Percentiles rank a stretch among this genome's conserved stretches.
These are phyloP conservation scores for Nyleta sp. DNA, from an alignment of 2,888 invertebrate genomes.

Conservation along the genomic window DNA sequence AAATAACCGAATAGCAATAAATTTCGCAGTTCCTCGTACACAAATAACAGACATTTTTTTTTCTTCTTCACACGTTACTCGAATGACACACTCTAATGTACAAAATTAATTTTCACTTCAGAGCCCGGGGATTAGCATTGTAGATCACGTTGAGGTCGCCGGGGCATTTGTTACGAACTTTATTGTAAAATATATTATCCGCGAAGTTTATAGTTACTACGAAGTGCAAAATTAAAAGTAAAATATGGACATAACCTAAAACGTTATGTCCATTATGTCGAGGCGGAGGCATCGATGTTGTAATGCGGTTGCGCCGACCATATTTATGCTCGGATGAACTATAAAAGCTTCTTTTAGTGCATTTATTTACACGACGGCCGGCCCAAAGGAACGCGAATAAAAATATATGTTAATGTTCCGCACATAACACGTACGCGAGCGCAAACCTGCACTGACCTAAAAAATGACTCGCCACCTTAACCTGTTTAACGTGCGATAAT, in stretches of 20 bases:
- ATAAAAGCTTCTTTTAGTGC: conserved; percentile 46
- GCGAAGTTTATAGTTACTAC: conserved; percentile 26
- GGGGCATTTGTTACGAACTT: conserved; percentile 21
- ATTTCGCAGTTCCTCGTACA: not conserved
- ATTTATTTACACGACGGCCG: conserved; percentile 33
- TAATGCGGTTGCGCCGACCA: conserved; percentile 23
- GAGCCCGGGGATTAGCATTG: conserved; percentile 25
- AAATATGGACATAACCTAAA: conserved; percentile 51
- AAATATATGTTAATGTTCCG: conserved; percentile 37
- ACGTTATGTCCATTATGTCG: conserved; percentile 26
- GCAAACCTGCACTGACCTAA: conserved; percentile 35
- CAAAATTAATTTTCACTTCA: conserved; percentile 37
- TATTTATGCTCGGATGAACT: conserved; percentile 46
- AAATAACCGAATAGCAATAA: not conserved
- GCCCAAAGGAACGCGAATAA: conserved; percentile 25
- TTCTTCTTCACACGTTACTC: not conserved
- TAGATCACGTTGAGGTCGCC: conserved; percentile 14
- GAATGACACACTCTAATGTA: conserved; percentile 4
- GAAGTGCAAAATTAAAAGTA: conserved; percentile 51
- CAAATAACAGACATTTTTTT: not conserved
- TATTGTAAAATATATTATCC: conserved; percentile 31
- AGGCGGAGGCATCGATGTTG: conserved; percentile 22
- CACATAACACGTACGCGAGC: conserved; percentile 21
- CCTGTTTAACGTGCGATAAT: conserved; percentile 24
- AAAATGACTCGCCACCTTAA: conserved; percentile 10